Evolutionary conservation across 2,888 invertebrate genomes (phyloP), one percentile per base, ranked within the genome.

Genomic region (Chrysina gloriosa): DNA sequence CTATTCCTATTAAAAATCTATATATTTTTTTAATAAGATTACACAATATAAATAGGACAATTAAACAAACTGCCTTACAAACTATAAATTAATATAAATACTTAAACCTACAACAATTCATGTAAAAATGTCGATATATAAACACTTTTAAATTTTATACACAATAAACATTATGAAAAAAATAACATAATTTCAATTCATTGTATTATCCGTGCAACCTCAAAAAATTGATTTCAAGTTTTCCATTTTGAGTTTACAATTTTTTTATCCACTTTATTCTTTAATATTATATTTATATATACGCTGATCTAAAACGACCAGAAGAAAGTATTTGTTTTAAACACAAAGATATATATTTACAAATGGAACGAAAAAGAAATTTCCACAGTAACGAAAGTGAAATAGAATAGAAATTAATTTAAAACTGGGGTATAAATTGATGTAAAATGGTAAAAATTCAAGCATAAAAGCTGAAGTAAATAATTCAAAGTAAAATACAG

Each of bases 51-150:
- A 78, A 77, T 71, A 76, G 75, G 75, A 75, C 74, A 78, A 69
- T 69, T 71, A 67, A 74, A 71, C 66, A 72, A 72, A 78, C 76
- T 77, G 75, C 74, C 79, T 80, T 80, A 79, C 73, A 76, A 79
- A 78, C 80, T 81, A 80, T 77, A 74, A 74, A 76, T 77, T 77
- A 78, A 79, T 78, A 80, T 80, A 80, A 80, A 79, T 80, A 79
- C 79, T 77, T 79, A 79, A 73, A 75, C 69, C 77, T 78, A 77
- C 70, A 73, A 79, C 77, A 76, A 69, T 71, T 65, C 65, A 61
- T 73, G 71, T 72, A 71, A 73, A 69, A 71, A 70, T 72, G 72
- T 73, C 72, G 67, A 72, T 70, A 73, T 70, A 58, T 71, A 70
- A 70, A 70, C 63, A 65, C 70, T 68, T 63, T 63, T 65, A 69